Percentiles rank a stretch among this genome's conserved stretches.
These are phyloP conservation scores for Cheirogaleus medius DNA, from an alignment of 2,113 vertebrate genomes.

Conservation along the genomic window DNA sequence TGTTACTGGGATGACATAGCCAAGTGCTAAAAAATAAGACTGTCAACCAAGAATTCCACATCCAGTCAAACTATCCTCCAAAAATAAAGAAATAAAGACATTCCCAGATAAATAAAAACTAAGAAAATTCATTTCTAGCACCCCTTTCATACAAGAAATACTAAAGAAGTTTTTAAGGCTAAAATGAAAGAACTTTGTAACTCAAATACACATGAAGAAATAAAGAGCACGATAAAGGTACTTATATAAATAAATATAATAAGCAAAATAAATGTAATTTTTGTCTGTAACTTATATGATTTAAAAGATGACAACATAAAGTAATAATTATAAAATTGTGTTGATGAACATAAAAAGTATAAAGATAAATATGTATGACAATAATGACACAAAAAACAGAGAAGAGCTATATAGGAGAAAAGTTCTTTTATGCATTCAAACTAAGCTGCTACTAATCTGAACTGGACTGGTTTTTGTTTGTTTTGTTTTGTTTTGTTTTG, in stretches of 20 bases:
- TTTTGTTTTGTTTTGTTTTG: no score
- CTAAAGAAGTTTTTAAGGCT: background rate
- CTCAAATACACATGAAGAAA: background rate
- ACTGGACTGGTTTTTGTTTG: background rate
- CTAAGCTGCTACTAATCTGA: background rate
- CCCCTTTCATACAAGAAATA: background rate
- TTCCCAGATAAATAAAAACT: background rate
- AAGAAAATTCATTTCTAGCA: background rate
- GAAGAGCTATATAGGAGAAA: background rate
- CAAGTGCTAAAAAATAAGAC: background rate
- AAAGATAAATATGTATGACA: background rate
- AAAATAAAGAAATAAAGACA: background rate
- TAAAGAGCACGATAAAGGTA: background rate
- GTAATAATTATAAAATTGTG: background rate
- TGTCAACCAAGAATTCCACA: background rate
- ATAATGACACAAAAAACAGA: background rate
- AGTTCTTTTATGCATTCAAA: background rate
- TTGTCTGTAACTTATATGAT: background rate
- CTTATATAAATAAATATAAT: background rate
- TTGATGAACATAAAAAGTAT: background rate
- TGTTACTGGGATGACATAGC: no score
- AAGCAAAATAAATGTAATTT: background rate
- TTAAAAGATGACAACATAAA: background rate
- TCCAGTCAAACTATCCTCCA: background rate
- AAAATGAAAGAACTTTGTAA: background rate